phyloP scores from a whole-genome alignment of 35 echinoderm and acorn worm species.

The Hemicentrotus pulcherrimus region DNA sequence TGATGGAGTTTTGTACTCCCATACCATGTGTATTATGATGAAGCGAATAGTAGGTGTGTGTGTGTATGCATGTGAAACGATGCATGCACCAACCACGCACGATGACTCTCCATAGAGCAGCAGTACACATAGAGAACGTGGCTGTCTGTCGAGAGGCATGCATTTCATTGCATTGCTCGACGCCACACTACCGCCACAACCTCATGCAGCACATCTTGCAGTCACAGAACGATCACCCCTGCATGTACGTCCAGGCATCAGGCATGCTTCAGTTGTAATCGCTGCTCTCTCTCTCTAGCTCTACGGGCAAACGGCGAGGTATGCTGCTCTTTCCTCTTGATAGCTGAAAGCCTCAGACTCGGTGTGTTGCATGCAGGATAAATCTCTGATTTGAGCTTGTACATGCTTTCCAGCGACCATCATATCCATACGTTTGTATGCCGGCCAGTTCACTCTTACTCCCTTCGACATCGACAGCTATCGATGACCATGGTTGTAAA shows the following conservation, averaged over 20 bases:
- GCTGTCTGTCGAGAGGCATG: background rate
- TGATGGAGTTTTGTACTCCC: background rate
- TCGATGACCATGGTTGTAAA: background rate
- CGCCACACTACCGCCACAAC: background rate
- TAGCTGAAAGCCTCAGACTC: background rate
- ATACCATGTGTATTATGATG: background rate
- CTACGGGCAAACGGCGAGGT: background rate
- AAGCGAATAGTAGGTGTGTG: background rate
- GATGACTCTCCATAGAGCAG: background rate
- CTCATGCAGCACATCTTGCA: background rate
- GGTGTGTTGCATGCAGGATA: background rate
- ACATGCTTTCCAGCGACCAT: background rate
- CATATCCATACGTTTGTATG: no score
- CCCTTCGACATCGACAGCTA: background rate
- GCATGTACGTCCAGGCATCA: background rate
- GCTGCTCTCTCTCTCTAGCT: background rate
- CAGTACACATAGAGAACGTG: background rate
- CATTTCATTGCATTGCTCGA: background rate
- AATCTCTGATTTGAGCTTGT: background rate
- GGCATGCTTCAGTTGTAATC: background rate
- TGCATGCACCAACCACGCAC: background rate
- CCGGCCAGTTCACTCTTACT: background rate
- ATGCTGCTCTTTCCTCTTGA: background rate
- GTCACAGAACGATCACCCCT: background rate
- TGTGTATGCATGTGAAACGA: conserved; percentile 1